phyloP scores from a whole-genome alignment of 2,113 vertebrate species.

The Aphyosemion australe region DNA sequence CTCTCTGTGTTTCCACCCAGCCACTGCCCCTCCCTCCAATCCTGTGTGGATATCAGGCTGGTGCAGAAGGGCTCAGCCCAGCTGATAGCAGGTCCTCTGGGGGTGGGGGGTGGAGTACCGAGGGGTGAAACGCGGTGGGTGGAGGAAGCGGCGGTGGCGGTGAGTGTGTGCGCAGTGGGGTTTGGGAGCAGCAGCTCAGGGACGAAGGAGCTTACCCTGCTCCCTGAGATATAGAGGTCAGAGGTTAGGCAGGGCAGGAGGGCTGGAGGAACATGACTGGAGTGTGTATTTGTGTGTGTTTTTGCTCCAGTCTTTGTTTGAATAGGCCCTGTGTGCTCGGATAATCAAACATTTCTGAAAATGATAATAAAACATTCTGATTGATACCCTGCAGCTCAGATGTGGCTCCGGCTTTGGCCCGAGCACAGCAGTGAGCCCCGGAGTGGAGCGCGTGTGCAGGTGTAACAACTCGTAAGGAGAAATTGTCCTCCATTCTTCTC shows the following conservation, averaged over 20 bases:
- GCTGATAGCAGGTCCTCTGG: conserved; percentile 77
- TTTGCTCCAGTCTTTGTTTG: conserved; percentile 11
- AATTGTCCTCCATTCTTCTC: conserved; percentile 50
- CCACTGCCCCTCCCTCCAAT: conserved; percentile 63
- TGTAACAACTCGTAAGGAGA: conserved; percentile 58
- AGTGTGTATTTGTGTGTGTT: conserved; percentile 7
- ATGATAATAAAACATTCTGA: conserved; percentile 23
- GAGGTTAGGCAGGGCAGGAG: conserved; percentile 51
- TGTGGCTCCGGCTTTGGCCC: not conserved
- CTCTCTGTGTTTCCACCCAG: conserved; percentile 55
- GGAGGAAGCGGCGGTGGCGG: conserved; percentile 31
- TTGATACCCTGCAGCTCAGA: conserved; percentile 21
- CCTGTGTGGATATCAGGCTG: conserved; percentile 74
- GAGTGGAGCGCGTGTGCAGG: conserved; percentile 47
- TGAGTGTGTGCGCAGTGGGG: conserved; percentile 16
- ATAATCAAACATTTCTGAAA: conserved; percentile 26
- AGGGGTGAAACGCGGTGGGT: conserved; percentile 53
- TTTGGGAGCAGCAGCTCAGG: conserved; percentile 52
- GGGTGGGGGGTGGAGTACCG: conserved; percentile 62
- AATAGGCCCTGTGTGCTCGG: not conserved
- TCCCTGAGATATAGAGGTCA: conserved; percentile 72
- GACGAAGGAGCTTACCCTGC: conserved; percentile 70
- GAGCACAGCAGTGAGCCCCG: conserved; percentile 24
- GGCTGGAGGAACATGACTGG: conserved; percentile 23
- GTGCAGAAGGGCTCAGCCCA: conserved; percentile 76